Evolutionary conservation across 2,113 vertebrate genomes (phyloP).

Genomic region (Petaurus breviceps): DNA sequence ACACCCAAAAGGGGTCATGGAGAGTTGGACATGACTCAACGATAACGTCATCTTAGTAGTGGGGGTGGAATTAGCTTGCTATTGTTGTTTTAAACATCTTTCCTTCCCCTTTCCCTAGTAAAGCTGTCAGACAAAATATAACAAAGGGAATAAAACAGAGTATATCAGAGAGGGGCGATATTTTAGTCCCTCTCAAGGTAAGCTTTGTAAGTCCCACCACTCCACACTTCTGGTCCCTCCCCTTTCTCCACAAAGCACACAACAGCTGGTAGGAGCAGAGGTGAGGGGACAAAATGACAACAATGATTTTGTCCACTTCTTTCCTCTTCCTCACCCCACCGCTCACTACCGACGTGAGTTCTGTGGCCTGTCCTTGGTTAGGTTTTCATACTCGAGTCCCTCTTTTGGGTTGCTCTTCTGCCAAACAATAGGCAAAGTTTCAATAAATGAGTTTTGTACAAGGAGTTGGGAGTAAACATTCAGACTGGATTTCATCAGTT

Average conservation of each 20-base stretch:
- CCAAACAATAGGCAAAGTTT: not conserved
- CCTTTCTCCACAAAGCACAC: too few relatives aligned
- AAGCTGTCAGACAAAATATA: too few relatives aligned
- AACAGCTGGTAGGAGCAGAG: not conserved
- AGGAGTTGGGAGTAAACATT: fast-evolving
- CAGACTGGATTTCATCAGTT: not conserved
- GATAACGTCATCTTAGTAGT: too few relatives aligned
- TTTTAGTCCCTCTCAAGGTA: not conserved
- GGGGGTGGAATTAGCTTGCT: too few relatives aligned
- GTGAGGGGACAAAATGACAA: not conserved
- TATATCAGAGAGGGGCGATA: too few relatives aligned
- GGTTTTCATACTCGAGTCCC: not conserved
- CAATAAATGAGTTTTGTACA: fast-evolving
- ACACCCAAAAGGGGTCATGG: too few relatives aligned
- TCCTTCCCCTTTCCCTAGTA: too few relatives aligned
- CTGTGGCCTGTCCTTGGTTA: not conserved
- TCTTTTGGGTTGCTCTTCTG: constrained; percentile 43
- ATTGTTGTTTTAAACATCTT: too few relatives aligned
- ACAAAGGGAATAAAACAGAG: too few relatives aligned
- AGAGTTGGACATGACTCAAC: too few relatives aligned
- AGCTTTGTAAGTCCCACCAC: not conserved
- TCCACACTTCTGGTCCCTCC: not conserved
- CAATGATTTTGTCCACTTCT: not conserved
- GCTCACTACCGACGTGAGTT: not conserved
- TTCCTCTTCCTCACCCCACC: not conserved